Percentiles rank a stretch among this genome's conserved stretches.
Evolutionary conservation across 2,797 vertebrate species (phyloP).

Genomic region (Malurus leucopterus): DNA sequence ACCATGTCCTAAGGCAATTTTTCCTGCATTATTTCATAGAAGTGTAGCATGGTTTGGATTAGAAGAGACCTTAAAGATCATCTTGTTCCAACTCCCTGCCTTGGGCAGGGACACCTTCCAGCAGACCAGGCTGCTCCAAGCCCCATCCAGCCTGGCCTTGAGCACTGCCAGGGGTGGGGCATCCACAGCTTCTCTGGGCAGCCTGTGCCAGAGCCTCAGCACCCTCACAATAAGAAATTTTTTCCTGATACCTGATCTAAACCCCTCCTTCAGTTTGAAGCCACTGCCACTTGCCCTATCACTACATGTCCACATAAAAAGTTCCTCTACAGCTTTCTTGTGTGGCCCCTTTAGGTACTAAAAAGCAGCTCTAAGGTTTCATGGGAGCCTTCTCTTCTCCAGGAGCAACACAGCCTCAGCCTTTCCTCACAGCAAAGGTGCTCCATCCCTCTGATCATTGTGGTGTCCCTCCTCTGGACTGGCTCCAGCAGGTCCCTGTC

Average conservation of each 20-base stretch:
- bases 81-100: neutral
- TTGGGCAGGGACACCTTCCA: neutral
- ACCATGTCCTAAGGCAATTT: neutral
- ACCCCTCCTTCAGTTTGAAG: neutral
- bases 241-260: neutral
- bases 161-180: neutral
- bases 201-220: neutral
- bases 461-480: rapidly evolving
- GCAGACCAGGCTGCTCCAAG: neutral
- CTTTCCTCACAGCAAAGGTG: neutral
- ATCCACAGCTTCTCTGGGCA: neutral
- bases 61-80: neutral
- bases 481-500: rapidly evolving
- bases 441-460: neutral
- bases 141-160: rapidly evolving
- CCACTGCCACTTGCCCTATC: neutral
- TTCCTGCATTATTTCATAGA: neutral
- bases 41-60: neutral
- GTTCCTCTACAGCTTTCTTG: neutral
- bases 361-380: neutral
- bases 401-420: neutral
- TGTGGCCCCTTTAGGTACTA: neutral
- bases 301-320: neutral
- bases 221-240: neutral
- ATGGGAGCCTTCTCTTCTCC: neutral